These are phyloP conservation scores for Bergia sp. DNA, from an alignment of 92 coral and sea anemone species.

Conservation along the genomic window DNA sequence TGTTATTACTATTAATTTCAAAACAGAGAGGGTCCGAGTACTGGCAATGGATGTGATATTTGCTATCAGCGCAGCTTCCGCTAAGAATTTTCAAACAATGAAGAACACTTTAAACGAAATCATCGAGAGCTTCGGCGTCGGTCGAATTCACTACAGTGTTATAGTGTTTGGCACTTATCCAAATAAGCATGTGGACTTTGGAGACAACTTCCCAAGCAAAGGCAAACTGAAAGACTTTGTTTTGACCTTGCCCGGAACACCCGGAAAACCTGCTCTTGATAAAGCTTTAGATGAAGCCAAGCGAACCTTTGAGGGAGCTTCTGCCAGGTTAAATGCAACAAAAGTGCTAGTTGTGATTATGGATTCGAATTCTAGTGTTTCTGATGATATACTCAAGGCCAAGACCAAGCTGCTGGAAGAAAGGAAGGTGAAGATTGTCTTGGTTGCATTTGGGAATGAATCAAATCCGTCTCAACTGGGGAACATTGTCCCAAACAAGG, in stretches of 20 bases:
- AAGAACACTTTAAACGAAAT: constrained; percentile 71
- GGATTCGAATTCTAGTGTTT: constrained; percentile 40
- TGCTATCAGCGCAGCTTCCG: constrained; percentile 70
- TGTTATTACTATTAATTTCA: neutral
- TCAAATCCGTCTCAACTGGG: constrained; percentile 76
- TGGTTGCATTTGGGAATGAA: constrained; percentile 87
- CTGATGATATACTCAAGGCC: constrained; percentile 9
- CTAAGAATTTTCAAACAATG: constrained; percentile 62
- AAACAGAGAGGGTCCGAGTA: constrained; percentile 36
- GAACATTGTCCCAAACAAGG: constrained; percentile 63
- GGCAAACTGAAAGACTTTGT: constrained; percentile 63
- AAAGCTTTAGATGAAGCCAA: constrained; percentile 77
- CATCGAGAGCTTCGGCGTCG: constrained; percentile 68
- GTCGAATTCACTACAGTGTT: constrained; percentile 66
- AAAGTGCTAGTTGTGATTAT: constrained; percentile 69
- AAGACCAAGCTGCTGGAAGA: constrained; percentile 34
- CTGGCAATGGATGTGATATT: constrained; percentile 82
- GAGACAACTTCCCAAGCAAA: constrained; percentile 40
- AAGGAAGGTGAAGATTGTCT: constrained; percentile 59
- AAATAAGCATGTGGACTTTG: constrained; percentile 51
- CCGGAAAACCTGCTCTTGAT: constrained; percentile 75
- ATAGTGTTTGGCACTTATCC: constrained; percentile 71
- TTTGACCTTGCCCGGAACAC: constrained; percentile 57
- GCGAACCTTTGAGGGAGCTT: constrained; percentile 71
- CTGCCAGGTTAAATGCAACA: constrained; percentile 63